Evolutionary conservation across 1,140 invertebrate genomes (phyloP), one percentile per base, ranked within the genome.

Genomic region (Platorchestia sp.): DNA sequence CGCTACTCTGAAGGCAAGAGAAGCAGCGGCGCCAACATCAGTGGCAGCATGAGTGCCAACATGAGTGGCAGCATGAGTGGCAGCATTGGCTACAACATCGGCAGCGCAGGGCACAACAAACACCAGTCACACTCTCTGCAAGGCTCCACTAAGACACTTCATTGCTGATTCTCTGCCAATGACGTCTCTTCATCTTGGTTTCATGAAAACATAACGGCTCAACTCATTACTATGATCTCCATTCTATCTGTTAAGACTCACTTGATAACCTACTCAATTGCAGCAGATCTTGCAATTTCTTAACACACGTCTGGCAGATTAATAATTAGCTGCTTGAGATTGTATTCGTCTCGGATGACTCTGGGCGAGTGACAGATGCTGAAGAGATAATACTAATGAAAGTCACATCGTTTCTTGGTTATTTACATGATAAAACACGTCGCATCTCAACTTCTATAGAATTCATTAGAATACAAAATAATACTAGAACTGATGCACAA

Each of bases 131-230:
- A 95, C 36, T 89, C 95, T 89, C 89, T 95, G 40, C 86, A 87
- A 51, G 95, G 95, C 45, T 95, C 95, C n/a, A 95, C 95, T 36
- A 95, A 95, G 51, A 95, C 95, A 36, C 95, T 95, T n/a, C 95
- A 95, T 89, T 95, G 95, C 95, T 95, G 89, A 95, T 93, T 93
- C 91, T 47, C 43, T 93, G 91, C 91, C 91, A 93, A n/a, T 44
- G 45, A n/a, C 45, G 43, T 93, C 91, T 93, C 91, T 93, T 93
- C 91, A 89, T 93, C 91, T 93, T 93, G 91, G 41, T 93, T 45
- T 93, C 87, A 89, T 89, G 87, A 89, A 41, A 89, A 42, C 43
- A 41, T 44, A 89, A 89, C 43, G 41, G 87, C 87, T 89, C 87
- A 89, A 89, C 87, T 89, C 87, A 89, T 89, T 41, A 89, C 87